phyloP scores from a whole-genome alignment of 2,797 vertebrate genomes.

The Hirundo rustica region DNA sequence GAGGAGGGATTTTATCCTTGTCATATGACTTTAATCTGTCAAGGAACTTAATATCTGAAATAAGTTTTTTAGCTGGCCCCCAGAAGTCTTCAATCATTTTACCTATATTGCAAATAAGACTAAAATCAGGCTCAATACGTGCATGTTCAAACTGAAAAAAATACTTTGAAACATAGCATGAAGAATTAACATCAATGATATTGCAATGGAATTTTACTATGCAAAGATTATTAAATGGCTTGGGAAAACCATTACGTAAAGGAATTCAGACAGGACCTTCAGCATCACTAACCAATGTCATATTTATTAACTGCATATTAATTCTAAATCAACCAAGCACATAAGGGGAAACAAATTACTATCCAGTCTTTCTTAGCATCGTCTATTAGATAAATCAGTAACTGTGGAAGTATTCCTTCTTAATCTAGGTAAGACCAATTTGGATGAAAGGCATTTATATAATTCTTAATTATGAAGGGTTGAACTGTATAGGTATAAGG shows the following conservation, averaged over 20 bases:
- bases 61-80: conserved; percentile 91
- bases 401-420: background rate
- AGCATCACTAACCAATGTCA: background rate
- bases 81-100: conserved; percentile 95
- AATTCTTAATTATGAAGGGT: background rate
- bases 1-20: conserved; percentile 87
- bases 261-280: background rate
- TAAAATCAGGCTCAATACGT: background rate
- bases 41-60: conserved; percentile 91
- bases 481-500: background rate
- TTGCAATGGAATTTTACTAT: background rate
- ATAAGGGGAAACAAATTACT: background rate
- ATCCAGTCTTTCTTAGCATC: background rate
- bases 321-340: background rate
- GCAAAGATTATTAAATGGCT: background rate
- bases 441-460: background rate
- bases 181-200: background rate
- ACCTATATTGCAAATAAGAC: conserved; percentile 75
- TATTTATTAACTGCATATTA: background rate
- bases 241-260: background rate
- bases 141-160: background rate
- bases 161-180: background rate
- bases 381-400: background rate
- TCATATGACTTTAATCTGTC: conserved; percentile 87
- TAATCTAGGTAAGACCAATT: background rate